Evolutionary conservation across 2,113 vertebrate genomes (phyloP), one percentile per base, ranked within the genome.

Genomic region (Carettochelys insculpta): DNA sequence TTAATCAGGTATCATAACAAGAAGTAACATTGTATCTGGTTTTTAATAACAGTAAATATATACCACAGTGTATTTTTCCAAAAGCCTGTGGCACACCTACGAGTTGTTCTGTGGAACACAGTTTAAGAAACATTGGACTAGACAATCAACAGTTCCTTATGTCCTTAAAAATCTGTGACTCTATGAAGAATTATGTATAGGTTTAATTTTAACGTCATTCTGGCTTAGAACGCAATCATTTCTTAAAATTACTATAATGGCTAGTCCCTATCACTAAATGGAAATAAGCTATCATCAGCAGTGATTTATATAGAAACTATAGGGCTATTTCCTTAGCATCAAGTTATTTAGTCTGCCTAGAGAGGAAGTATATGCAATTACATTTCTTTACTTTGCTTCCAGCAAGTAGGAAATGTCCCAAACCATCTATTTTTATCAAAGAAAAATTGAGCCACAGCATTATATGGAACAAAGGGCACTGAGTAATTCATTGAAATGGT

Each of bases 401-500:
- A 92, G 50, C 54, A 65, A 92, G 52, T 94, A 92, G 94, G 87
- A 97, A 96, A 86, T 83, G 80, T 92, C 87, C 89, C 58, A 88
- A 88, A 93, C 22, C 43, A 86, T 92, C 92, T 96, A 90, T 97
- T 96, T 97, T 96, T 96, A 93, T 41, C 85, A 20, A 77, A 88
- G 78, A 78, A 87, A 78, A 90, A 56, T 27, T n/a, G 58, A 83
- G 82, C 93, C 87, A 86, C 90, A 80, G 81, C 27, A 80, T 82
- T 94, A 93, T 51, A 41, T 0, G 20, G 92, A 97, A 97, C 95
- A 97, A 96, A 97, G 93, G 93, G 88, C 90, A 96, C 92, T 96
- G 94, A 95, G 84, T 53, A 94, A 95, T 89, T 96, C 89, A 92
- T 92, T 97, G 93, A 93, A 96, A 97, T 95, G 94, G 95, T 94